These are phyloP conservation scores for Danaus plexippus DNA, from an alignment of 1,140 invertebrate species.

Conservation along the genomic window DNA sequence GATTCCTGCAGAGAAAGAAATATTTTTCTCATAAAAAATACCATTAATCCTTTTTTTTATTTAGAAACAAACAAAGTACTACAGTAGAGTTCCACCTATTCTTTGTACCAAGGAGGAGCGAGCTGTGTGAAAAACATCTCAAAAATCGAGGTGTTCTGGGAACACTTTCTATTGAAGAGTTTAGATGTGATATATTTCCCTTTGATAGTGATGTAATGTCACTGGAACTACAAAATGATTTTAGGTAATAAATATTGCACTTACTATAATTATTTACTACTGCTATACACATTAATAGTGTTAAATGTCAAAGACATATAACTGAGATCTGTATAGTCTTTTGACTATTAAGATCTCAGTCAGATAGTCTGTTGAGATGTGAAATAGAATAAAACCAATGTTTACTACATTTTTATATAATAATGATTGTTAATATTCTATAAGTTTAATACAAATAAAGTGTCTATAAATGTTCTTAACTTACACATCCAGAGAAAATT, in stretches of 20 bases:
- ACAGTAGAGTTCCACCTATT: constrained; percentile 81
- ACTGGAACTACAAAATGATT: constrained; percentile 89
- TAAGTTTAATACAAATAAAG: no score
- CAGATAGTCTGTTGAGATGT: no score
- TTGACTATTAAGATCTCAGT: no score
- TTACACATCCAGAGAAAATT: constrained; percentile 76
- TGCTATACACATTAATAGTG: no score
- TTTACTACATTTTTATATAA: no score
- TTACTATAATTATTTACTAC: constrained; percentile 12
- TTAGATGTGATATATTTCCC: constrained; percentile 90
- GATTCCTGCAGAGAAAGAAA: no score
- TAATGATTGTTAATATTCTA: no score
- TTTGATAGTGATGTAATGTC: constrained; percentile 94
- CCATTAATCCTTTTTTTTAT: constrained; percentile 1
- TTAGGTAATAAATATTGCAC: constrained; percentile 66
- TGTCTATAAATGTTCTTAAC: no score
- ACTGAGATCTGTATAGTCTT: no score
- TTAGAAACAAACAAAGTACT: constrained; percentile 46
- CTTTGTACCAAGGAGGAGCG: constrained; percentile 90
- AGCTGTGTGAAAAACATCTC: constrained; percentile 88
- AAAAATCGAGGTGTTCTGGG: constrained; percentile 86
- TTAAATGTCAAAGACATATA: no score
- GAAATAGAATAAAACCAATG: no score
- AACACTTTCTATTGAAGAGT: constrained; percentile 86
- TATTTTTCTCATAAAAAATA: no score